Evolutionary conservation across 1,140 invertebrate species (phyloP), one percentile per base, ranked within the genome.

Genomic region (Cotesia vestalis): DNA sequence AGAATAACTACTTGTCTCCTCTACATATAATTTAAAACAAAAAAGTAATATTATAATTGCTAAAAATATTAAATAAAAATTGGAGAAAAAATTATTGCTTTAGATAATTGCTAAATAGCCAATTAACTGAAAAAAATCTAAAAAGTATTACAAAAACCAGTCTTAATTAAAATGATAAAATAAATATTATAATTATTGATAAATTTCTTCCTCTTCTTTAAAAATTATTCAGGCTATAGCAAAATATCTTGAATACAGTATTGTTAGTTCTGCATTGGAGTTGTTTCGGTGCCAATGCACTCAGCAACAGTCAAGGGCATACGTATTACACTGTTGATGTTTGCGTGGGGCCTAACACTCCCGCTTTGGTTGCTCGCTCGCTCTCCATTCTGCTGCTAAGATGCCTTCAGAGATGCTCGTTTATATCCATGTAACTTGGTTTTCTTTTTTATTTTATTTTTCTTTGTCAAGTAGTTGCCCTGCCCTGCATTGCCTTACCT

Each of bases 231-330:
- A 5, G 53, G 5, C n/a, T 57, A 20, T 20, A 57, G 53, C 53
- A 57, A 57, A 57, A 14, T 14, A n/a, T 20, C 14, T 57, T 20
- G n/a, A 20, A n/a, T 57, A 20, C 53, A 46, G 40, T 46, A 46
- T 8, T 57, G 53, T 57, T 57, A 27, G 53, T 5, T 57, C 17
- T 61, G 14, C 59, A 61, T 27, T 61, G 14, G 59, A 34, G 11
- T 20, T 34, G 73, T 66, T 66, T 71, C 66, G 69, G 72, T 80
- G 79, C 74, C 79, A 81, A 78, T 81, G 80, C 80, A 81, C 80
- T 82, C 80, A 75, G 80, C 76, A 81, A 81, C 79, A 66, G 76
- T 78, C 80, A 81, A 81, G 80, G 79, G 78, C 80, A 81, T 72
- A 57, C 71, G 11, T 46, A 46, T 46, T 66, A 72, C 74, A 75